Evolutionary conservation across 2,113 vertebrate species (phyloP).

Genomic region (Bombycilla garrulus): DNA sequence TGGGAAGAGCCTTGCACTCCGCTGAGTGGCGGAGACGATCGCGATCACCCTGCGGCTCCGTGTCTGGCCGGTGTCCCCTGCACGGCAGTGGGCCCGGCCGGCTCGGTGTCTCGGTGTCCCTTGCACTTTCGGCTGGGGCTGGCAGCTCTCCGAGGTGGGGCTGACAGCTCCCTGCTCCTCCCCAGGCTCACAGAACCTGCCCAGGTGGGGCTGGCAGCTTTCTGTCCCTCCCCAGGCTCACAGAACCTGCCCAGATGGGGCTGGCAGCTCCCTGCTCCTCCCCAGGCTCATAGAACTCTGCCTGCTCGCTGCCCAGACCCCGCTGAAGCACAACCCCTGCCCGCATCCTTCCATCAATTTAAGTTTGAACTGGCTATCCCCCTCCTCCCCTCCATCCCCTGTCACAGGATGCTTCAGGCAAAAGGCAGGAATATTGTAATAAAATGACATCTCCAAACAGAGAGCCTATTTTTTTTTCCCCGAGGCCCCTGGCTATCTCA

Average conservation of each 20-base stretch:
- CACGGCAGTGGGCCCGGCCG: not conserved
- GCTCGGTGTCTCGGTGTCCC: not conserved
- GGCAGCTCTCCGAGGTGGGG: too few species aligned
- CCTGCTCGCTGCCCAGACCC: not conserved
- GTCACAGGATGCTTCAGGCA: conserved; percentile 20
- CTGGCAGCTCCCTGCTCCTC: not conserved
- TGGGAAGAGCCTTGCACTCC: not conserved
- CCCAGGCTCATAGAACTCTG: too few species aligned
- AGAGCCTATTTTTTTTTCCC: not conserved
- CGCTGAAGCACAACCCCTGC: conserved; percentile 31
- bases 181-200: too few species aligned
- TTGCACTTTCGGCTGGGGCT: not conserved
- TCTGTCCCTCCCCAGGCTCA: too few species aligned
- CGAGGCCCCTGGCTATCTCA: not conserved
- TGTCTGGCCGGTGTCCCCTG: not conserved
- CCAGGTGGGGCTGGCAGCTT: too few species aligned
- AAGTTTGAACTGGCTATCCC: too few species aligned
- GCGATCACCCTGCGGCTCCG: not conserved
- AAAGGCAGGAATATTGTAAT: not conserved
- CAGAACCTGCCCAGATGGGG: too few species aligned
- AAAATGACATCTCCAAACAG: conserved; percentile 9
- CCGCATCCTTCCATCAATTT: not conserved
- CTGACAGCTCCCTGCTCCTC: too few species aligned
- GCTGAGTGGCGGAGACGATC: not conserved
- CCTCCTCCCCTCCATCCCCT: not conserved